These are phyloP conservation scores for Nemapogon koenigi DNA, from an alignment of 2,888 invertebrate species.

Conservation along the genomic window DNA sequence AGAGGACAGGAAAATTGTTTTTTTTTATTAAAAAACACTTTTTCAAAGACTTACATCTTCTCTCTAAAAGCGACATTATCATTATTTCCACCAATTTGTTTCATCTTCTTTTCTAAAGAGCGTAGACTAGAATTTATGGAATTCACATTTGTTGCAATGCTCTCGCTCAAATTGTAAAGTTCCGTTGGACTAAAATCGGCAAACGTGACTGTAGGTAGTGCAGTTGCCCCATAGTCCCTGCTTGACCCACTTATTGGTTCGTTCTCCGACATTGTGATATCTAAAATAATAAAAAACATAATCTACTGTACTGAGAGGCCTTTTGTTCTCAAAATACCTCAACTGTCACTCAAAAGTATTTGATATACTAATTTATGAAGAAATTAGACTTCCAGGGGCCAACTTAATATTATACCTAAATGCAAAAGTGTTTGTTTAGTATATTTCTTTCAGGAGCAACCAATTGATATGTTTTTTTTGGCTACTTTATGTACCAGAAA, in stretches of 20 bases:
- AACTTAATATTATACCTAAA: too few relatives aligned
- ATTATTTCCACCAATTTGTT: slow-evolving; percentile 75
- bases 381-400: too few relatives aligned
- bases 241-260: slow-evolving; percentile 46
- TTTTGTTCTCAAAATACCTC: too few relatives aligned
- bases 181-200: slow-evolving; percentile 76
- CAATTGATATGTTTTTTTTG: too few relatives aligned
- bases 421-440: too few relatives aligned
- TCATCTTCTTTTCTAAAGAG: slow-evolving; percentile 74
- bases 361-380: too few relatives aligned
- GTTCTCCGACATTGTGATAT: slow-evolving; percentile 37
- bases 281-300: background rate
- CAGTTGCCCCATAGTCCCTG: slow-evolving; percentile 47
- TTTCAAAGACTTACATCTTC: slow-evolving; percentile 36
- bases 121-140: slow-evolving; percentile 77
- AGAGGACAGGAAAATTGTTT: too few relatives aligned
- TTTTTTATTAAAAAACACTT: too few relatives aligned
- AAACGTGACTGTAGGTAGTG: slow-evolving; percentile 73
- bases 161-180: slow-evolving; percentile 79
- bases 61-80: slow-evolving; percentile 69
- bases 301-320: background rate
- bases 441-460: too few relatives aligned
- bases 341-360: too few relatives aligned
- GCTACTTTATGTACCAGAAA: too few relatives aligned
- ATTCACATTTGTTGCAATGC: slow-evolving; percentile 81